Base-by-base conservation (phyloP, 2,888 invertebrate species). In the Crossocerus cetratus region DNA sequence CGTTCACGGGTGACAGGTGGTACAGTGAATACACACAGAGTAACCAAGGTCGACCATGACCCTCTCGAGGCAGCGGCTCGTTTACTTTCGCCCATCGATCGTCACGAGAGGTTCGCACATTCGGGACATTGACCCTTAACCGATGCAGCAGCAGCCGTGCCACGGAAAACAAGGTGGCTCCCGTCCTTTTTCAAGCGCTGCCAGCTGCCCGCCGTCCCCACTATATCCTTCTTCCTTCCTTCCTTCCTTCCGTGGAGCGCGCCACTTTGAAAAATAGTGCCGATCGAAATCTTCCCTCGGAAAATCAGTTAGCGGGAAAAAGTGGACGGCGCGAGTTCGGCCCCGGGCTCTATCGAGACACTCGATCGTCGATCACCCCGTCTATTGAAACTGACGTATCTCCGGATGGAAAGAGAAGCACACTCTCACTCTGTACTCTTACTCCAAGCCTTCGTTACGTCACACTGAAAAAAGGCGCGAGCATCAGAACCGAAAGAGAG, bases 1-100 rank as follows among this genome's bases (percentile, higher is more conserved):
- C 63, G 57, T 59, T 56, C 54, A 64, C 58, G 68, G 43, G 66
- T 74, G 74, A 71, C 69, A 74, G 79, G 74, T 75, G 69, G 60
- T 70, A 74, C 69, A 32, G 32, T 65, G 60, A 67, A 70, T 67
- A 61, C 73, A 32, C 32, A 32, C 5, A 32, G 32, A 32, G 32
- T 72, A 73, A 73, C 75, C 68, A 75, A 74, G 72, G 76, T 80
- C 82, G 81, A 83, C 83, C 82, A 76, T 84, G 83, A 83, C 83
- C 77, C 77, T 77, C 72, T 70, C 76, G 73, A 73, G 73, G 70
- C 72, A 60, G 70, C 72, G 55, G 60, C 77, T 78, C 77, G 78
- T 77, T 80, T 78, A 74, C 70, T 68, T 77, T 74, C 78, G 74
- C 59, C 65, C 60, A 73, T 73, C 76, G 77, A 77, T 73, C 77